phyloP scores from a whole-genome alignment of 2,888 invertebrate genomes.

The Diarsia rubi region DNA sequence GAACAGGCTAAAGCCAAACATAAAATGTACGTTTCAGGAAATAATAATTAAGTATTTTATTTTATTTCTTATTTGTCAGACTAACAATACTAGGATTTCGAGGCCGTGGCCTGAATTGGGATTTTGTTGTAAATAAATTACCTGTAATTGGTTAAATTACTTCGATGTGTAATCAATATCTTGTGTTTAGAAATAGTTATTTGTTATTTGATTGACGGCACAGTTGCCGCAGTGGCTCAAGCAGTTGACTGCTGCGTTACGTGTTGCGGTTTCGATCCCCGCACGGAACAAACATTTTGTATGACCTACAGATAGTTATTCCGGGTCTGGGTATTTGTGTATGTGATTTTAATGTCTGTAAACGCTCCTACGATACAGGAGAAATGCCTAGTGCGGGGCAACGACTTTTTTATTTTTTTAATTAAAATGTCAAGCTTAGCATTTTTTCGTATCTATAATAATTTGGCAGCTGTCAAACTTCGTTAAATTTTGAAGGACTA shows the following conservation, averaged over 20 bases:
- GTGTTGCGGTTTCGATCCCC: no score
- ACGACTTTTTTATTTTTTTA: no score
- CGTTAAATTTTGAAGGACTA: not conserved
- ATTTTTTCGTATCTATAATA: not conserved
- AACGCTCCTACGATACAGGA: no score
- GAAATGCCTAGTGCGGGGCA: no score
- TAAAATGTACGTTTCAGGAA: slow-evolving; percentile 2
- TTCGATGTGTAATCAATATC: not conserved
- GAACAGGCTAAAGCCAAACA: not conserved
- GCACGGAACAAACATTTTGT: no score
- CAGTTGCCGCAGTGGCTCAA: no score
- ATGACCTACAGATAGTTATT: no score
- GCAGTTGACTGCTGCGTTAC: no score
- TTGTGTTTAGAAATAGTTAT: not conserved
- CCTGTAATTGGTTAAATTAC: not conserved
- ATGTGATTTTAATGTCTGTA: no score
- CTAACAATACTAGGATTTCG: not conserved
- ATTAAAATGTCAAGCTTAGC: not conserved
- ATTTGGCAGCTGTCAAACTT: not conserved
- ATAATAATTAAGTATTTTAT: not conserved
- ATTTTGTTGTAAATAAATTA: slow-evolving; percentile 17
- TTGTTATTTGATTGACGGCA: no score
- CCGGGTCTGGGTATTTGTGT: no score
- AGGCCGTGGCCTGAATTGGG: not conserved
- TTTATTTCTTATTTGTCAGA: not conserved